These are phyloP conservation scores for Cyrtodaria siliqua DNA, from an alignment of 2,888 invertebrate species.

Conservation along the genomic window DNA sequence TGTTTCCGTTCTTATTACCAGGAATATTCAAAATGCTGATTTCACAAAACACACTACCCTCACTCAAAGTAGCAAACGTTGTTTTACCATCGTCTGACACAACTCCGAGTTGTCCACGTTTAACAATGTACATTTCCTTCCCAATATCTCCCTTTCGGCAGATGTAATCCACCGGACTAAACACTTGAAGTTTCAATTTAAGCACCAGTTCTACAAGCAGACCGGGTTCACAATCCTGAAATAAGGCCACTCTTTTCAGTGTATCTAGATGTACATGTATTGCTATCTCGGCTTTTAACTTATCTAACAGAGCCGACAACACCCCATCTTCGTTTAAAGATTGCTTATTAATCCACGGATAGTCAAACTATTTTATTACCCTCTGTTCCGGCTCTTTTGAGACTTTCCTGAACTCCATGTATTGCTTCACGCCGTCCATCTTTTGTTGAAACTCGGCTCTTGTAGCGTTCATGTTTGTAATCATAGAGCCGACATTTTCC, in stretches of 20 bases:
- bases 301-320: no score
- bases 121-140: slow-evolving; percentile 89
- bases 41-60: slow-evolving; percentile 86
- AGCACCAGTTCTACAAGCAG: slow-evolving; percentile 81
- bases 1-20: slow-evolving; percentile 89
- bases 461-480: no score
- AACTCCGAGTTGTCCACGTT: slow-evolving; percentile 80
- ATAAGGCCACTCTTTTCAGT: slow-evolving; percentile 78
- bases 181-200: slow-evolving; percentile 89
- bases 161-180: slow-evolving; percentile 97
- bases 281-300: no score
- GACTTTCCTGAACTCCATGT: no score
- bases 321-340: no score
- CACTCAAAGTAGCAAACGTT: slow-evolving; percentile 84
- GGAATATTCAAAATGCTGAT: slow-evolving; percentile 86
- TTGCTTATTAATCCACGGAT: no score
- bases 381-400: no score
- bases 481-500: no score
- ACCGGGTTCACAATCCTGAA: slow-evolving; percentile 83
- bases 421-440: no score
- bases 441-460: no score
- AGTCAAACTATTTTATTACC: no score
- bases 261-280: slow-evolving; percentile 82
- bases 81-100: slow-evolving; percentile 80
- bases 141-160: slow-evolving; percentile 98